Percentiles rank a stretch among this genome's conserved stretches.
Conservation (phyloP, 2,113 vertebrate species). For the Arothron firmamentum region DNA sequence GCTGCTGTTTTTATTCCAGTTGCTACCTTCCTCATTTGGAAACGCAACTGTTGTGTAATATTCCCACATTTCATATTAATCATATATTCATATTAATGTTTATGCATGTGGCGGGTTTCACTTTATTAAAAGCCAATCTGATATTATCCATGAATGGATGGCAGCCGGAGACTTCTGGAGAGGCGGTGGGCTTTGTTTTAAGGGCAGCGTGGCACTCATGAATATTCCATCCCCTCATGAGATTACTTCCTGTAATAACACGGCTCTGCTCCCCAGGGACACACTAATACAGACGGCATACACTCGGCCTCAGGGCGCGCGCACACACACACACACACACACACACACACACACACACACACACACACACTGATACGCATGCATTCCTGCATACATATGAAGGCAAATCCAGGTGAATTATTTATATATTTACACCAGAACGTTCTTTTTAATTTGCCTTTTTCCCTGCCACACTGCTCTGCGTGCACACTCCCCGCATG, state of each 20-base stretch:
- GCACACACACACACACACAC: conserved; percentile 14
- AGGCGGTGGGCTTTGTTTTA: conserved; percentile 66
- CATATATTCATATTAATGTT: conserved; percentile 52
- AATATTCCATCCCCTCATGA: conserved; percentile 72
- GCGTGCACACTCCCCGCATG: conserved; percentile 48
- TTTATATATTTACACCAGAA: conserved; percentile 66
- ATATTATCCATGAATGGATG: conserved; percentile 22
- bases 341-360: conserved; percentile 11
- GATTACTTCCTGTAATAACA: conserved; percentile 68
- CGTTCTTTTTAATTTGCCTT: conserved; percentile 67
- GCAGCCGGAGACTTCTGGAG: conserved; percentile 43
- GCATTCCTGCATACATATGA: conserved; percentile 12
- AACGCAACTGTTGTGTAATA: conserved; percentile 37
- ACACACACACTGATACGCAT: too few relatives aligned
- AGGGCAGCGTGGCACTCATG: conserved; percentile 64
- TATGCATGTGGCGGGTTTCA: conserved; percentile 49
- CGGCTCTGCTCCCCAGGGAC: conserved; percentile 61
- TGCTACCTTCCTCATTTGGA: conserved; percentile 28
- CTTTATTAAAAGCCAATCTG: conserved; percentile 54
- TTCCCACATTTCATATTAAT: conserved; percentile 27
- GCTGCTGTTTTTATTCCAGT: conserved; percentile 1
- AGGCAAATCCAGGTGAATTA: conserved; percentile 48
- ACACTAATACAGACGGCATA: conserved; percentile 38
- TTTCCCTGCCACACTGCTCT: conserved; percentile 63
- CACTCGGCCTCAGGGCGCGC: conserved; percentile 24